Evolutionary conservation across 2,797 vertebrate species (phyloP).

Genomic region (Spheniscus humboldti): DNA sequence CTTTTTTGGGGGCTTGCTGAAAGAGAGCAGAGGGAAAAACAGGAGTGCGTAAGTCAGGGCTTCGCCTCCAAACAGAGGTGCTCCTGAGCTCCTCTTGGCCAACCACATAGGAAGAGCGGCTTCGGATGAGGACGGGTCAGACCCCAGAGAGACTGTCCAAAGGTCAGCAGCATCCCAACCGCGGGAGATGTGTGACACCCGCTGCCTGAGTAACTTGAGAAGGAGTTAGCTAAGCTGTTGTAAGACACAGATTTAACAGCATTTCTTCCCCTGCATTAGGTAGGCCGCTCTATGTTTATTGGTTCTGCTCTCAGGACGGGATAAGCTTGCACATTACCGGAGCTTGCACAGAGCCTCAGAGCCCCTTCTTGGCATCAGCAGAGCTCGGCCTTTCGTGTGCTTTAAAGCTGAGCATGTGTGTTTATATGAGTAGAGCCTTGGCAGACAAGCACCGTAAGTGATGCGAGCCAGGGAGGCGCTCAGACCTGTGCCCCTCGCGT

Average conservation of each 20-base stretch:
- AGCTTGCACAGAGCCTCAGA: neutral
- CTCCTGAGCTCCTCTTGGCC: neutral
- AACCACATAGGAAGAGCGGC: neutral
- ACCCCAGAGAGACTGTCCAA: neutral
- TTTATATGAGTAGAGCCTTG: neutral
- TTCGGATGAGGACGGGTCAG: neutral
- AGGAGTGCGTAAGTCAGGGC: neutral
- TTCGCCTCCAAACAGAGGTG: neutral
- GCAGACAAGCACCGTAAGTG: neutral
- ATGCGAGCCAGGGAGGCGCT: neutral
- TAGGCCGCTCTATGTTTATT: neutral
- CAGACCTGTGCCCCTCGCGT: neutral
- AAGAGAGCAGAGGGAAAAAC: neutral
- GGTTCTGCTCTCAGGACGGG: neutral
- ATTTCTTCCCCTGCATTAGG: neutral
- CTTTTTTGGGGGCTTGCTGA: neutral
- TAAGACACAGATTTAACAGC: neutral
- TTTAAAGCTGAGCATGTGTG: neutral
- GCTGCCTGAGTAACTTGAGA: neutral
- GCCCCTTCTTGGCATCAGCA: neutral
- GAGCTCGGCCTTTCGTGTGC: rapidly evolving
- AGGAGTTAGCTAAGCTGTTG: neutral
- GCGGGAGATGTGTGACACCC: neutral
- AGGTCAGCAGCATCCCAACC: neutral
- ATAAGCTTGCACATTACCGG: neutral